Evolutionary conservation across 2,797 vertebrate genomes (phyloP).

Genomic region (Myiothlypis coronata): DNA sequence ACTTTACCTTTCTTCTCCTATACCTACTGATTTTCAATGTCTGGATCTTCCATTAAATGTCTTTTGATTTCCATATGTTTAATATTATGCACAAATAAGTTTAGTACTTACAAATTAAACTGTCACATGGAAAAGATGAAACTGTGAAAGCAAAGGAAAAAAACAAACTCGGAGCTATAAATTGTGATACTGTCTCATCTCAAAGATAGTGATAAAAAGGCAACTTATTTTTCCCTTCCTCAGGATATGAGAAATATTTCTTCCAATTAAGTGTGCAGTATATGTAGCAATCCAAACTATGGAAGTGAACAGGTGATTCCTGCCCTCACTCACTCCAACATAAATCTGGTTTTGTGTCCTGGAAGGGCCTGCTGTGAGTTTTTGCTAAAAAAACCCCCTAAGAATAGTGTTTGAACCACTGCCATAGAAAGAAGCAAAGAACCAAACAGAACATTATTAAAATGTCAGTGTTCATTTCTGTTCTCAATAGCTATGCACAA

Average conservation of each 20-base stretch:
- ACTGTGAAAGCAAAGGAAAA: not conserved
- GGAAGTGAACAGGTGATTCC: not conserved
- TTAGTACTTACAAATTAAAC: not conserved
- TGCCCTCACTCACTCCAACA: not conserved
- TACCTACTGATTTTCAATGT: not conserved
- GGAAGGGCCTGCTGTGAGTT: not conserved
- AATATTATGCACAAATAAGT: not conserved
- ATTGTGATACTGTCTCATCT: not conserved
- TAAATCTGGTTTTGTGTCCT: not conserved
- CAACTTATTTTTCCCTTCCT: not conserved
- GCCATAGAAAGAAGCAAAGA: not conserved
- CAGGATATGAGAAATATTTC: not conserved
- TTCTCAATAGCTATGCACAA: not conserved
- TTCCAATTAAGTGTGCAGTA: not conserved
- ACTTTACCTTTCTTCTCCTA: not conserved
- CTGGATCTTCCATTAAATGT: not conserved
- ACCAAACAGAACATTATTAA: constrained; percentile 10
- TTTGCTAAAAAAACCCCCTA: not conserved
- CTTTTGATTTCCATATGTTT: not conserved
- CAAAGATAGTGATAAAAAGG: not conserved
- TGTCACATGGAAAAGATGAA: not conserved
- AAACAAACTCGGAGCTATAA: not conserved
- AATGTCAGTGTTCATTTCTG: constrained; percentile 27
- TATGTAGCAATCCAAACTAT: not conserved
- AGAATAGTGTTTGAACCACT: not conserved